These are phyloP conservation scores for Hippopotamyrus pictus DNA, from an alignment of 2,797 vertebrate genomes.

Conservation along the genomic window DNA sequence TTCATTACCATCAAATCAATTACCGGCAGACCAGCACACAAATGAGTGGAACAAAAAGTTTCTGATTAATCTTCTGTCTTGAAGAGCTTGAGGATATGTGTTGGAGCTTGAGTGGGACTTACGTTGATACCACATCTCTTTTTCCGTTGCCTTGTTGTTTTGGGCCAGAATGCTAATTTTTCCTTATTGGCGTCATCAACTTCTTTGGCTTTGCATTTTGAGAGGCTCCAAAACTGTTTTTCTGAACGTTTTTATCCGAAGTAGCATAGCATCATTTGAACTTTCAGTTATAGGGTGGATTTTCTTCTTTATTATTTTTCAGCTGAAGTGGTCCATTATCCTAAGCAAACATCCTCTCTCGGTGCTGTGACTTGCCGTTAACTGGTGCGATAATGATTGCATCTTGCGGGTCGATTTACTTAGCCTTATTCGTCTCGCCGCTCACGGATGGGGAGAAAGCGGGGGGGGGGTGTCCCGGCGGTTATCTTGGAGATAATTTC, in stretches of 20 bases:
- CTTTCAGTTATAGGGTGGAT: neutral
- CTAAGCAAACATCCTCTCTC: neutral
- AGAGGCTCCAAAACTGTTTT: neutral
- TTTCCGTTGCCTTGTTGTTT: slow-evolving; percentile 31
- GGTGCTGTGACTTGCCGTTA: neutral
- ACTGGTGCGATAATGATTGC: slow-evolving; percentile 2
- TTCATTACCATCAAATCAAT: slow-evolving; percentile 33
- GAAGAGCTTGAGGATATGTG: slow-evolving; percentile 13
- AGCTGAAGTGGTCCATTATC: neutral
- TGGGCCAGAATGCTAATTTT: neutral
- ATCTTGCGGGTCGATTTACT: neutral
- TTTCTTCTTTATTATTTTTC: neutral
- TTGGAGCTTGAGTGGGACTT: neutral
- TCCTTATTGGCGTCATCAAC: neutral
- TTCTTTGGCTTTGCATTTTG: neutral
- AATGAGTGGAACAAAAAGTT: slow-evolving; percentile 22
- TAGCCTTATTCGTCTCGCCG: neutral
- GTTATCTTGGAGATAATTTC: neutral
- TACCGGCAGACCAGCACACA: slow-evolving; percentile 15
- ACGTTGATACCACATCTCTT: slow-evolving; percentile 44
- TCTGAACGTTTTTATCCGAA: neutral
- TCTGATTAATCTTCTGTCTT: slow-evolving; percentile 33
- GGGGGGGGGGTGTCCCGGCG: no score
- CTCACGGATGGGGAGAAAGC: neutral
- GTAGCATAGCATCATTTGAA: neutral